Evolutionary conservation across 2,797 vertebrate genomes (phyloP).

Genomic region (Oryzias sinensis): DNA sequence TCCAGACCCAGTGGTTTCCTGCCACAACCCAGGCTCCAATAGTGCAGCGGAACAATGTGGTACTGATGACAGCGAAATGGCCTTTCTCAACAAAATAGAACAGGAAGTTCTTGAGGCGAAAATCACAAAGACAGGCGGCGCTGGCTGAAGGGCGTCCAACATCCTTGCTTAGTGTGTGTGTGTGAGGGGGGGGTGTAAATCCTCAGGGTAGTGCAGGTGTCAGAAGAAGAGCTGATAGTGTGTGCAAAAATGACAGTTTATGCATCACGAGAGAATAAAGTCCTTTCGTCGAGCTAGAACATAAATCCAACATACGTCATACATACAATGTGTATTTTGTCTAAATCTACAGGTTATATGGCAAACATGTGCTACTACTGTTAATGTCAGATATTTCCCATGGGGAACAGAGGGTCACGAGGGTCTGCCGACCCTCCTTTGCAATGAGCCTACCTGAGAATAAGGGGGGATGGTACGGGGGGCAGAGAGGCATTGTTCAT

Average conservation of each 20-base stretch:
- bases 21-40: conserved; percentile 47
- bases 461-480: conserved; percentile 4
- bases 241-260: conserved; percentile 52
- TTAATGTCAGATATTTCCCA: conserved; percentile 75
- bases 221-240: conserved; percentile 21
- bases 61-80: conserved; percentile 45
- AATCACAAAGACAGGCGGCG: conserved; percentile 46
- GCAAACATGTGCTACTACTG: conserved; percentile 66
- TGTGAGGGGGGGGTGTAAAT: conserved; percentile 28
- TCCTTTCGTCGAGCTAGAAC: conserved; percentile 42
- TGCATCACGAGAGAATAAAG: conserved; percentile 57
- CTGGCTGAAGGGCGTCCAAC: conserved; percentile 65
- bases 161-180: conserved; percentile 31
- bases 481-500: conserved; percentile 60
- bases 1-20: conserved; percentile 55
- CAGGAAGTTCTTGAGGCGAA: conserved; percentile 13
- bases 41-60: conserved; percentile 61
- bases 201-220: conserved; percentile 45
- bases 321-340: conserved; percentile 36
- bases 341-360: conserved; percentile 61
- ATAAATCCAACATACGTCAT: conserved; percentile 44
- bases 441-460: conserved; percentile 66
- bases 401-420: conserved; percentile 74
- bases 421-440: conserved; percentile 63
- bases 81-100: conserved; percentile 47